Base-by-base conservation (phyloP, 1,140 invertebrate genomes). In the Cotesia typhae region DNA sequence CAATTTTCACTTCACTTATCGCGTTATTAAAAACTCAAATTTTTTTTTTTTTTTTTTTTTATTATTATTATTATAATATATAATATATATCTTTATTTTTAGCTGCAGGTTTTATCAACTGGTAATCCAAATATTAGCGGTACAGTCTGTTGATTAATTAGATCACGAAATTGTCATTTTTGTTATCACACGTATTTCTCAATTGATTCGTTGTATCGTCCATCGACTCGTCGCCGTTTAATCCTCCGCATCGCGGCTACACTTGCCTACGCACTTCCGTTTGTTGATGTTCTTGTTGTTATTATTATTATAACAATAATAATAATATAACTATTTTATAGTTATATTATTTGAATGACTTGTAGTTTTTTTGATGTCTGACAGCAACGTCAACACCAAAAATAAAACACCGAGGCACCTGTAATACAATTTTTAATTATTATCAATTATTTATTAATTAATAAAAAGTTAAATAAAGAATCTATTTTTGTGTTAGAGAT, bases 171-270 rank as follows among this genome's bases (percentile, higher is more conserved):
- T 17, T 57, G 61, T 65, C 63, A 65, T 71, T 66, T 69, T 47
- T 47, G 41, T 47, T 60, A 72, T 59, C 70, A 72, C 70, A 67
- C 70, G 37, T 35, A 57, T 47, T 38, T 67, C 47, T 57, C 38
- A 14, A 59, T 67, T 66, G 57, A 66, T 72, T 52, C 63, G n/a
- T 52, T 53, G 64, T 60, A 67, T 65, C 63, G 70, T 72, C 55
- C 70, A 38, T 57, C 53, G 35, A n/a, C 63, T 72, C 70, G 37
- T 67, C 64, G 52, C 4, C 70, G 70, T 65, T 72, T 72, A 57
- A 72, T 72, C 63, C 70, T 72, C 70, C 70, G 70, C 70, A 72
- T 72, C 55, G 64, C 70, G 70, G 37, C 70, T 28, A 51, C 63
- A 72, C 64, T 72, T 60, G 51, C 14, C 64, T 17, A 38, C 53